A percentile compares a stretch with the other conserved stretches of the same genome.
phyloP scores from a whole-genome alignment of 2,888 invertebrate genomes.

The Galerucella pusilla region DNA sequence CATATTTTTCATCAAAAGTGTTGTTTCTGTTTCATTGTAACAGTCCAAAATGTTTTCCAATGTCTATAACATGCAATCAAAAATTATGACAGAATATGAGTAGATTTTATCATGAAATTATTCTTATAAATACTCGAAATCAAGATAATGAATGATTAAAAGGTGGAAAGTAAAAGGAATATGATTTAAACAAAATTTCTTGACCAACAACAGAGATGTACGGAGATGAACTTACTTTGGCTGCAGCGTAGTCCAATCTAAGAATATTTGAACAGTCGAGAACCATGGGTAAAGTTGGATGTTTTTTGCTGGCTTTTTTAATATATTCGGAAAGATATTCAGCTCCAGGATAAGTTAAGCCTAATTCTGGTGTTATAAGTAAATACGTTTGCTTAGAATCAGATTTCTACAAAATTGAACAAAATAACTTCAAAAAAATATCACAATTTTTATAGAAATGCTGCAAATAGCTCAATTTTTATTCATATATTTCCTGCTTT shows the following conservation, averaged over 20 bases:
- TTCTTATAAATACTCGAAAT: no score
- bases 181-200: no score
- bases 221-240: conserved; percentile 65
- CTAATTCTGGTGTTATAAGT: conserved; percentile 72
- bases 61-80: conserved; percentile 63
- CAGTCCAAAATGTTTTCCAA: conserved; percentile 70
- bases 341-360: conserved; percentile 78
- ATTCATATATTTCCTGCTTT: no score
- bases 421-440: conserved; percentile 14
- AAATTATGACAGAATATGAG: neutral
- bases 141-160: no score
- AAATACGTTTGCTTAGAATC: conserved; percentile 67
- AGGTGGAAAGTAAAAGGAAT: no score
- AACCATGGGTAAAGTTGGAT: conserved; percentile 67
- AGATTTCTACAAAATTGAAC: conserved; percentile 41
- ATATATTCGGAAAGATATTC: conserved; percentile 73
- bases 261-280: conserved; percentile 75
- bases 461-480: no score
- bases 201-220: no score
- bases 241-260: conserved; percentile 76
- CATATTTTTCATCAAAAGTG: conserved; percentile 67
- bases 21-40: conserved; percentile 67
- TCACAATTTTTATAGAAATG: neutral
- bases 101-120: no score
- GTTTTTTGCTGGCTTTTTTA: conserved; percentile 63